phyloP scores from a whole-genome alignment of 2,888 invertebrate genomes.

The Pristionchus maxplancki region DNA sequence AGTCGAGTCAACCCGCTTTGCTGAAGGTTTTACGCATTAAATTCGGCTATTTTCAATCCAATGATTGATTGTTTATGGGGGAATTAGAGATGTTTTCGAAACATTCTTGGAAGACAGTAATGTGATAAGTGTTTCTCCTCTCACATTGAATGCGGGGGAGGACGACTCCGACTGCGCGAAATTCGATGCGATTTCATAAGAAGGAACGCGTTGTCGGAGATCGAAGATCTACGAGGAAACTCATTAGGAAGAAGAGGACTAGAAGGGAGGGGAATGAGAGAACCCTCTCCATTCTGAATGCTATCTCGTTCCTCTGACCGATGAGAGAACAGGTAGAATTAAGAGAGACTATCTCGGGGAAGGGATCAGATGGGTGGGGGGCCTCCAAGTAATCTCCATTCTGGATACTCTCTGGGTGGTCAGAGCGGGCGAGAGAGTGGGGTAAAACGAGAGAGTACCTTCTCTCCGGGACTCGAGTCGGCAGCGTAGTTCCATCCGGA shows the following conservation, averaged over 20 bases:
- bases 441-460: conserved; percentile 52
- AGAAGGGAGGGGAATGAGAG: background rate
- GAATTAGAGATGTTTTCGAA: too few relatives aligned
- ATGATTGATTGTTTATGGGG: too few relatives aligned
- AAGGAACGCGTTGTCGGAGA: conserved; percentile 42
- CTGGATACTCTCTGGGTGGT: background rate
- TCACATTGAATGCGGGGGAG: conserved; percentile 31
- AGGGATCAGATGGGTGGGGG: conserved; percentile 65
- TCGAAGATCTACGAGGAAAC: conserved; percentile 25
- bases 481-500: conserved; percentile 73
- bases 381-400: conserved; percentile 54
- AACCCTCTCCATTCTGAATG: background rate
- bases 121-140: too few relatives aligned
- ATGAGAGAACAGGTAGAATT: background rate
- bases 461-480: conserved; percentile 55
- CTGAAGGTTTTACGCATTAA: too few relatives aligned
- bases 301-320: background rate
- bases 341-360: conserved; percentile 53
- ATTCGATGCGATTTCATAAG: conserved; percentile 37
- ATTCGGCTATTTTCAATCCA: too few relatives aligned
- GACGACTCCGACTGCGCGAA: conserved; percentile 21
- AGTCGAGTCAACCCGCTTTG: background rate
- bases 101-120: too few relatives aligned
- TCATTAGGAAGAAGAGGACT: background rate
- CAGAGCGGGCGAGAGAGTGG: background rate